phyloP scores from a whole-genome alignment of 2,888 invertebrate genomes.

The Flexamia atlantica region DNA sequence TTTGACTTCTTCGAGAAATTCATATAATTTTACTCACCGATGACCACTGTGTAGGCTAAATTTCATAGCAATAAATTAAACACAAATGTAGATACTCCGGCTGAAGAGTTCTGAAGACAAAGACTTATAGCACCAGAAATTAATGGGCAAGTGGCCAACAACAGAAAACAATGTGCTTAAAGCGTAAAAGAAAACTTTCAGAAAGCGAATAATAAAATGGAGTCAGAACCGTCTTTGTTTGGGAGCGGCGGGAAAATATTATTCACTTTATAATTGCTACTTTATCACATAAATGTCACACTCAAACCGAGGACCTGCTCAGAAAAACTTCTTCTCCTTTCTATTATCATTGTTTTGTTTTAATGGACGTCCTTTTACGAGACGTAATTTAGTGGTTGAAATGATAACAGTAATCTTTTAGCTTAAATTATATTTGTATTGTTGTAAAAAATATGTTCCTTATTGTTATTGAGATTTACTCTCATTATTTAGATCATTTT shows the following conservation, averaged over 20 bases:
- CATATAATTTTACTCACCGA: too few species aligned
- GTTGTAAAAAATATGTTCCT: too few species aligned
- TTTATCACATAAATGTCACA: slow-evolving; percentile 56
- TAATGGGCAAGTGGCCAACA: slow-evolving; percentile 35
- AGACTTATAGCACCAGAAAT: slow-evolving; percentile 37
- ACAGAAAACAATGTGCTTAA: slow-evolving; percentile 33
- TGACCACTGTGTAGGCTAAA: not conserved
- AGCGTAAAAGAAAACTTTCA: slow-evolving; percentile 55
- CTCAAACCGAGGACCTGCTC: slow-evolving; percentile 47
- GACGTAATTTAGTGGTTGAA: not conserved
- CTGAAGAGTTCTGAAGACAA: slow-evolving; percentile 26
- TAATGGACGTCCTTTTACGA: slow-evolving; percentile 35
- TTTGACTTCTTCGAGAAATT: too few species aligned
- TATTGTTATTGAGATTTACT: too few species aligned
- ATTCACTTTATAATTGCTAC: slow-evolving; percentile 60
- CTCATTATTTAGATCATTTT: too few species aligned
- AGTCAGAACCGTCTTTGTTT: slow-evolving; percentile 50
- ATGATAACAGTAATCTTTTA: too few species aligned
- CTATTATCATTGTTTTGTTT: slow-evolving; percentile 32
- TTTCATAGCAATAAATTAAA: slow-evolving; percentile 26
- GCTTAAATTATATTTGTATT: too few species aligned
- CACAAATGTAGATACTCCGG: slow-evolving; percentile 3
- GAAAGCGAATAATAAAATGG: slow-evolving; percentile 59
- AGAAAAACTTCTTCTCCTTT: slow-evolving; percentile 48
- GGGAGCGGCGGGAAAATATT: slow-evolving; percentile 55